These are phyloP conservation scores for Damaliscus lunatus DNA, from an alignment of 2,113 vertebrate species.

Conservation along the genomic window DNA sequence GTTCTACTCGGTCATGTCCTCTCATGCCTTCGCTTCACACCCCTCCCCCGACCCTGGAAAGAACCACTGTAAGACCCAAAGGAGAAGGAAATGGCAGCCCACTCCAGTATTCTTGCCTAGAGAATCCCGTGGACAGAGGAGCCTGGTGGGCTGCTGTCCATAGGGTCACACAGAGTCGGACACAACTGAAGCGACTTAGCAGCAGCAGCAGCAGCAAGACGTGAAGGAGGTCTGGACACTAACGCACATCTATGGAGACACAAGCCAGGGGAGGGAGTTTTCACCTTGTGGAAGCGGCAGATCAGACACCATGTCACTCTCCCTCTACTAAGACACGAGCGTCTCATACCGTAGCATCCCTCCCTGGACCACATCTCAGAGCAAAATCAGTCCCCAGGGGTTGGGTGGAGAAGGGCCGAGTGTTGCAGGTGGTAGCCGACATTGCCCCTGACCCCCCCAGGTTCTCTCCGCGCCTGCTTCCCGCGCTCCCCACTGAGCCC, in stretches of 20 bases:
- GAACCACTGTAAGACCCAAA: not conserved
- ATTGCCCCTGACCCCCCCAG: accelerated
- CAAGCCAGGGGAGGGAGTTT: not conserved
- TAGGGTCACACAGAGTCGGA: not conserved
- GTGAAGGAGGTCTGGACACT: not conserved
- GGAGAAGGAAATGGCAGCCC: not conserved
- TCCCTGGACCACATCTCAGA: no score
- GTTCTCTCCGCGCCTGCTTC: not conserved
- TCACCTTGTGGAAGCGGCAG: not conserved
- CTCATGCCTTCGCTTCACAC: not conserved
- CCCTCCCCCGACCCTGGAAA: accelerated
- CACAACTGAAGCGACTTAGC: accelerated
- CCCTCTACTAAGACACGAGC: accelerated
- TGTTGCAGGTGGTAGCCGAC: not conserved
- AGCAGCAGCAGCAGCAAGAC: not conserved
- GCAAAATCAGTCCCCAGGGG: not conserved
- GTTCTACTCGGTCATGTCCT: not conserved
- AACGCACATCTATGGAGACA: accelerated
- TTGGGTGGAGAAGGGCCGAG: accelerated
- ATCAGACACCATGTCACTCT: not conserved
- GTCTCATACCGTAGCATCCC: accelerated
- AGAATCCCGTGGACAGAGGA: not conserved
- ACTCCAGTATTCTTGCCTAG: not conserved
- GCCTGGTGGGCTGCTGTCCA: not conserved
- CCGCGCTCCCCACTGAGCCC: not conserved